Percentiles rank a stretch among this genome's conserved stretches.
These are phyloP conservation scores for Bombus pyrosoma DNA, from an alignment of 1,140 invertebrate genomes.

Conservation along the genomic window DNA sequence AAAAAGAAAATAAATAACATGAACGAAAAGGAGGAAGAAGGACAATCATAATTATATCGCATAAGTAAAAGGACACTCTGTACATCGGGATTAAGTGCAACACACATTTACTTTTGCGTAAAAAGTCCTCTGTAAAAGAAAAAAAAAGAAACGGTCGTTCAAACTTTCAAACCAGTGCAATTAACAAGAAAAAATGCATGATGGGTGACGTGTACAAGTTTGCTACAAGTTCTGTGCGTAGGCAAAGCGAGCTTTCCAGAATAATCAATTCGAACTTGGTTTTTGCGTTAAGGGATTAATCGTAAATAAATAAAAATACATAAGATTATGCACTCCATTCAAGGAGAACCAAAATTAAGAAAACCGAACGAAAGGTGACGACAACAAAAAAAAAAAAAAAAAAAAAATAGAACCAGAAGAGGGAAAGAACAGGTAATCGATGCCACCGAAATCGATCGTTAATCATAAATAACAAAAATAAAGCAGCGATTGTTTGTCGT, in stretches of 20 bases:
- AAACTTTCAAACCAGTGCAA: slow-evolving; percentile 63
- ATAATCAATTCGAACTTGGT: slow-evolving; percentile 8
- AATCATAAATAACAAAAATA: not conserved
- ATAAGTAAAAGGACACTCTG: slow-evolving; percentile 28
- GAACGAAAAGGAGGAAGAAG: not conserved
- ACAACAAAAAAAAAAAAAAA: not conserved
- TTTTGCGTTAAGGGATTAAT: slow-evolving; percentile 10
- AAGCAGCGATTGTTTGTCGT: not conserved
- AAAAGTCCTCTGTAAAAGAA: slow-evolving; percentile 24
- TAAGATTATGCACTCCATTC: not conserved
- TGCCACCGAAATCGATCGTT: too few species aligned
- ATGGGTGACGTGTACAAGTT: slow-evolving; percentile 50
- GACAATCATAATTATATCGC: slow-evolving; percentile 2
- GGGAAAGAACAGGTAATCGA: not conserved
- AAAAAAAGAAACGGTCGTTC: slow-evolving; percentile 29
- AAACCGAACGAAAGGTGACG: not conserved
- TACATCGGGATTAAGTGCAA: slow-evolving; percentile 51
- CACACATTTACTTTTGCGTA: slow-evolving; percentile 50
- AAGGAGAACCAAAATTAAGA: not conserved
- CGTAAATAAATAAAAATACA: not conserved
- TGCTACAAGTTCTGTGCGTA: slow-evolving; percentile 63
- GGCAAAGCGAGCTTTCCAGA: slow-evolving; percentile 63
- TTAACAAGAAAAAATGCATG: slow-evolving; percentile 58
- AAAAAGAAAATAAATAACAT: not conserved
- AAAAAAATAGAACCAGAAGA: not conserved